A percentile compares a stretch with the other conserved stretches of the same genome.
phyloP scores from a whole-genome alignment of 2,888 invertebrate genomes.

The Chydorus sphaericus region DNA sequence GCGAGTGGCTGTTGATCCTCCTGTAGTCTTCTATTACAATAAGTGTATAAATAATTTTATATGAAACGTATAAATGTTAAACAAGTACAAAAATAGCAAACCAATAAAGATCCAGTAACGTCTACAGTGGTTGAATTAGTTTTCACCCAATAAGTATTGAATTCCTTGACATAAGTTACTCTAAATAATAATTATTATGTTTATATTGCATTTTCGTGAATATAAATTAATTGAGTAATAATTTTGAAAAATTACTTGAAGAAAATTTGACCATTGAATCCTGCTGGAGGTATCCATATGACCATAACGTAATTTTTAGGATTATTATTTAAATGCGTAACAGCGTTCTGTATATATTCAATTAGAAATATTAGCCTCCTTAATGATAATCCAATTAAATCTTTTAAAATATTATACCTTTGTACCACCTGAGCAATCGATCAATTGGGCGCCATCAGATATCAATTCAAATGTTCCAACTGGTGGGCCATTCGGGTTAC shows the following conservation, averaged over 20 bases:
- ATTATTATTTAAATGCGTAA: neutral
- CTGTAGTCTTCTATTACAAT: no score
- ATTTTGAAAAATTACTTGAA: neutral
- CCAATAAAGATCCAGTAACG: no score
- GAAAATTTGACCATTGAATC: neutral
- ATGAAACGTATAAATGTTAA: no score
- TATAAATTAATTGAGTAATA: no score
- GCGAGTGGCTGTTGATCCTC: no score
- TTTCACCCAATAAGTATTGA: no score
- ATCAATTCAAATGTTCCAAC: neutral
- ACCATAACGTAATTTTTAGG: neutral
- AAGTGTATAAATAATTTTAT: no score
- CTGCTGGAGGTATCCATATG: neutral
- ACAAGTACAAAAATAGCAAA: no score
- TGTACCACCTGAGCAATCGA: neutral
- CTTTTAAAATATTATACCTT: neutral
- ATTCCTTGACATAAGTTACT: no score
- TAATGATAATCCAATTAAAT: neutral
- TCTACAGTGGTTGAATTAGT: no score
- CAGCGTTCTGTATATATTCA: neutral
- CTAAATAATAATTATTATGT: no score
- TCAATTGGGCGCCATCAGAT: neutral
- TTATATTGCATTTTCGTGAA: no score
- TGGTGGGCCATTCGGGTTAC: neutral
- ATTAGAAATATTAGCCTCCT: neutral